These are phyloP conservation scores for Amblyornis subalaris DNA, from an alignment of 2,113 vertebrate species.

Conservation along the genomic window DNA sequence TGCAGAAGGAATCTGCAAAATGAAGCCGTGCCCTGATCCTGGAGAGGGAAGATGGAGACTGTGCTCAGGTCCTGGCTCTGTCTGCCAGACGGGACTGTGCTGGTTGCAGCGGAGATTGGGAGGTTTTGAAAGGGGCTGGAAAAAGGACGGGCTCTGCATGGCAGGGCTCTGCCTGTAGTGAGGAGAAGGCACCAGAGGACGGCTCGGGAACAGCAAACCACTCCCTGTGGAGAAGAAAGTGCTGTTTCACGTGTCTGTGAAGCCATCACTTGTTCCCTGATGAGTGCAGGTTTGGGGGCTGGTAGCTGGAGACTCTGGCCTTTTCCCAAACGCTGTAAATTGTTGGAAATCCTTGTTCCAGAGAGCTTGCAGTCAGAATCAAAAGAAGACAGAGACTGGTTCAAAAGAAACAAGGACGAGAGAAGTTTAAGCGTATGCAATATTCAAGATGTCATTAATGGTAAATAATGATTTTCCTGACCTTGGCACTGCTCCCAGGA, in stretches of 20 bases:
- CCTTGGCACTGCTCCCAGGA: slow-evolving; percentile 21
- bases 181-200: background rate
- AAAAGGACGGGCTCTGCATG: background rate
- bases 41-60: background rate
- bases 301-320: background rate
- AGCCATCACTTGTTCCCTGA: background rate
- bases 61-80: background rate
- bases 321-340: background rate
- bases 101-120: background rate
- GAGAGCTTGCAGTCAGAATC: background rate
- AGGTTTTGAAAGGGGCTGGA: background rate
- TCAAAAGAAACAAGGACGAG: background rate
- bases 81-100: fast-evolving
- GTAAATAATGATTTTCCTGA: background rate
- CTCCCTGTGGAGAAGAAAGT: background rate
- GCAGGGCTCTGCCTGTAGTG: background rate
- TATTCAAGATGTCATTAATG: background rate
- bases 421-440: background rate
- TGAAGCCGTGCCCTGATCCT: background rate
- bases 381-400: background rate
- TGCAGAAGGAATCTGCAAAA: background rate
- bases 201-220: background rate
- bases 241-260: background rate
- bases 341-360: background rate
- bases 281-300: background rate